A percentile compares a stretch with the other conserved stretches of the same genome.
phyloP scores from a whole-genome alignment of 2,888 invertebrate species.

The Oxystoma pomonae region DNA sequence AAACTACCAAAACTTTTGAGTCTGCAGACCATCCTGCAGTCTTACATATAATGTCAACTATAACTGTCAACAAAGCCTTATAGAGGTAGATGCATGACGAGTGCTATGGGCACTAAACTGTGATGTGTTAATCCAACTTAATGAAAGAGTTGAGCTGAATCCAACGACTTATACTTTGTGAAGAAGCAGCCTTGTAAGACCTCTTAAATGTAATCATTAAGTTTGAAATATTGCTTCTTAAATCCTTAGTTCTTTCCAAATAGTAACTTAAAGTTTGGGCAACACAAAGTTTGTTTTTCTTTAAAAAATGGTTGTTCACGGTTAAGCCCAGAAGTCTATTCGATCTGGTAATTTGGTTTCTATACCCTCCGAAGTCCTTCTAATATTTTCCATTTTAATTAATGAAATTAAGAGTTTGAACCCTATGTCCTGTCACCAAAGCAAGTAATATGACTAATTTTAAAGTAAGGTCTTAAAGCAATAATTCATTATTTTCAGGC shows the following conservation, averaged over 20 bases:
- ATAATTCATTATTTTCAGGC: slow-evolving; percentile 17
- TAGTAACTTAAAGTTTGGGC: slow-evolving; percentile 13
- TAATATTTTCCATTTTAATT: slow-evolving; percentile 22
- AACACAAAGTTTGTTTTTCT: slow-evolving; percentile 19
- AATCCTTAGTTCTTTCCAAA: slow-evolving; percentile 8
- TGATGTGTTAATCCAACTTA: slow-evolving; percentile 23
- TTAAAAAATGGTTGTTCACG: slow-evolving; percentile 20
- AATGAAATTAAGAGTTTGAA: slow-evolving; percentile 26
- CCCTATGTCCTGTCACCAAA: slow-evolving; percentile 27
- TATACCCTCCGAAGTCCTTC: slow-evolving; percentile 3
- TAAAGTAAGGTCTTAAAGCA: slow-evolving; percentile 16
- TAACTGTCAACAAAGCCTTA: slow-evolving; percentile 25
- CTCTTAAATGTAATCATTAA: not conserved
- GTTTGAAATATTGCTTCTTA: not conserved
- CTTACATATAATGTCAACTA: slow-evolving; percentile 25
- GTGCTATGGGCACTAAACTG: slow-evolving; percentile 7
- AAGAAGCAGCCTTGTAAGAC: slow-evolving; percentile 10
- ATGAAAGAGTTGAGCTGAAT: slow-evolving; percentile 15
- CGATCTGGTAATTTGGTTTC: slow-evolving; percentile 25
- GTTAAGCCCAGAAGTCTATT: slow-evolving; percentile 19
- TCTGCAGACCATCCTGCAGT: slow-evolving; percentile 24
- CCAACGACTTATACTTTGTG: slow-evolving; percentile 19
- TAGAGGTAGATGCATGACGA: slow-evolving; percentile 27
- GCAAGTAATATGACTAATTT: slow-evolving; percentile 29
- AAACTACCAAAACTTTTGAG: slow-evolving; percentile 28